A percentile compares a stretch with the other conserved stretches of the same genome.
These are phyloP conservation scores for Lepidurus couesii DNA, from an alignment of 1,140 invertebrate species.

Conservation along the genomic window DNA sequence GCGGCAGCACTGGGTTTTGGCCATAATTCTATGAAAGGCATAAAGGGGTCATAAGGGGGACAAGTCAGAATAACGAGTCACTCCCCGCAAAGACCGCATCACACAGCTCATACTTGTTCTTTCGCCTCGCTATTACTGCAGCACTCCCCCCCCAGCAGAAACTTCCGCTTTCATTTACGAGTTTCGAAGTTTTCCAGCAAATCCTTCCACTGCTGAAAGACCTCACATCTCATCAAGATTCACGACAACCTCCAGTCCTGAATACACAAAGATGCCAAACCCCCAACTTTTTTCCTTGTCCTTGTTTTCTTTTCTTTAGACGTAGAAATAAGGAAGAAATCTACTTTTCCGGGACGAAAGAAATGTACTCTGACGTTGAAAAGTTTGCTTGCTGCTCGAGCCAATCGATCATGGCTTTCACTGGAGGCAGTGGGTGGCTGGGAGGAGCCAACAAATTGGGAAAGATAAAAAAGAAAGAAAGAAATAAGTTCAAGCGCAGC, in stretches of 20 bases:
- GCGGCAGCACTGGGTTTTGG: neutral
- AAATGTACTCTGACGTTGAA: too few species aligned
- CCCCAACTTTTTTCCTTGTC: neutral
- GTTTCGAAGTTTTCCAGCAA: neutral
- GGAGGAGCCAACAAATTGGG: neutral
- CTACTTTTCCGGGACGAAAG: too few species aligned
- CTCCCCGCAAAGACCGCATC: neutral
- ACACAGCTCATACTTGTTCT: too few species aligned
- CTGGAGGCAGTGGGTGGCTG: neutral
- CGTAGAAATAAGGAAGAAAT: neutral
- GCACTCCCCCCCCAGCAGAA: neutral
- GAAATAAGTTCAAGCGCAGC: too few species aligned
- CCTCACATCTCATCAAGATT: neutral
- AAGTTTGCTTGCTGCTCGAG: neutral
- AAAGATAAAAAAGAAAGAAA: neutral
- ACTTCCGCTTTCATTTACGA: neutral
- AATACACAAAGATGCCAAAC: neutral
- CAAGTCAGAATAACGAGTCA: constrained; percentile 8
- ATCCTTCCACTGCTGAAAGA: neutral
- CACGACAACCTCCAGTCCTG: neutral
- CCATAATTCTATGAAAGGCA: constrained; percentile 19
- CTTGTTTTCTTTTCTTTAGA: neutral
- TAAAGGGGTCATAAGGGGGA: neutral
- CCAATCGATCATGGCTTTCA: constrained; percentile 5
- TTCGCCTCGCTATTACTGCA: neutral